Conservation (phyloP, 2,113 vertebrate genomes). For the Herpailurus yagouaroundi region DNA sequence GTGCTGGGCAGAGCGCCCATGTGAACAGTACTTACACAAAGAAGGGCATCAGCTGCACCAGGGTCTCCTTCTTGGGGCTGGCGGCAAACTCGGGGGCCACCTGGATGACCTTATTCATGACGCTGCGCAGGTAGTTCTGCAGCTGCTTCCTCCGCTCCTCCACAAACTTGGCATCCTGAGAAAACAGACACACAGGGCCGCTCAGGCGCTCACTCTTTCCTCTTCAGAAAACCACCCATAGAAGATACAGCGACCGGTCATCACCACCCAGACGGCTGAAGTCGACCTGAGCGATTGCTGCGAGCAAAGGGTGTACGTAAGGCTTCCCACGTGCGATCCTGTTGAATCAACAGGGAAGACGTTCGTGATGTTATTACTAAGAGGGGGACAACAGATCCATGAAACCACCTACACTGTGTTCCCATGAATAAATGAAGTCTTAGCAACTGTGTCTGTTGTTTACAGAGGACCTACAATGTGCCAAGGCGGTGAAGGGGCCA, state of each 20-base stretch:
- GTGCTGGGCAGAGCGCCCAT: fast-evolving
- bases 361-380: fast-evolving
- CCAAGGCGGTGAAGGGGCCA: fast-evolving
- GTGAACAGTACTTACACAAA: slow-evolving; percentile 91
- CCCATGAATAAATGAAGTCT: not conserved
- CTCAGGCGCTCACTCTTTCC: not conserved
- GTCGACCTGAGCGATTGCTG: fast-evolving
- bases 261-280: fast-evolving
- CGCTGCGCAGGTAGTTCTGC: slow-evolving; percentile 94
- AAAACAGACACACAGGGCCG: not conserved
- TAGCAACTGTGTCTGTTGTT: not conserved
- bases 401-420: no score
- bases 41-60: slow-evolving; percentile 95
- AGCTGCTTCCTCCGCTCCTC: slow-evolving; percentile 97
- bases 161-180: slow-evolving; percentile 97
- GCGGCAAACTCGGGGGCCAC: slow-evolving; percentile 93
- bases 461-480: fast-evolving
- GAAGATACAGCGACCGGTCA: fast-evolving
- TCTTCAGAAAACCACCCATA: fast-evolving
- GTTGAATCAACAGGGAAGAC: fast-evolving
- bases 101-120: slow-evolving; percentile 99
- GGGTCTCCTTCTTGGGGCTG: slow-evolving; percentile 94
- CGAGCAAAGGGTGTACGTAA: fast-evolving
- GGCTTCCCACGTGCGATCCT: fast-evolving
- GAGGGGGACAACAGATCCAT: not conserved